These are phyloP conservation scores for Anoplopoma fimbria DNA, from an alignment of 2,113 vertebrate species.

Conservation along the genomic window DNA sequence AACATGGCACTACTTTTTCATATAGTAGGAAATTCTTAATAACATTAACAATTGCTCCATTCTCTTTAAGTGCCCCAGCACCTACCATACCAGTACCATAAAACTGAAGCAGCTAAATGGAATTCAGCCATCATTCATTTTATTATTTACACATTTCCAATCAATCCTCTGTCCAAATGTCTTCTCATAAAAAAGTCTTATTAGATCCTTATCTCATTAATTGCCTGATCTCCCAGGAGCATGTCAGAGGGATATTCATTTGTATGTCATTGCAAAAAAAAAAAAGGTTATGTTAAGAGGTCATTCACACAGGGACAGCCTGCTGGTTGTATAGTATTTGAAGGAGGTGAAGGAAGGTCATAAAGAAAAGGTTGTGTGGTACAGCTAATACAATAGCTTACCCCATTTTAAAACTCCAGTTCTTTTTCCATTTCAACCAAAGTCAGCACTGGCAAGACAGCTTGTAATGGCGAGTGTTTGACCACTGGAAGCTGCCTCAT, in stretches of 20 bases:
- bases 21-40: not conserved
- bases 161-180: not conserved
- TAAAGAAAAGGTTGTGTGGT: not conserved
- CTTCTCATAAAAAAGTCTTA: not conserved
- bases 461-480: not conserved
- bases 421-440: not conserved
- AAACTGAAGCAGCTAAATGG: not conserved
- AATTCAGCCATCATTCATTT: slow-evolving; percentile 7
- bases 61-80: not conserved
- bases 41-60: not conserved
- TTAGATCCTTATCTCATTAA: not conserved
- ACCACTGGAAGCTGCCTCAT: no score
- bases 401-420: not conserved
- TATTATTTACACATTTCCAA: slow-evolving; percentile 1
- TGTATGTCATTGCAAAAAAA: not conserved
- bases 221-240: not conserved
- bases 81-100: not conserved
- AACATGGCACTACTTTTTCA: not conserved
- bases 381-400: not conserved
- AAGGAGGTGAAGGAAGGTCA: not conserved
- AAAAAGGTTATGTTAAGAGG: not conserved
- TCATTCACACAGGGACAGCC: not conserved
- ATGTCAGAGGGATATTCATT: not conserved
- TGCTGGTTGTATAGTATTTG: not conserved
- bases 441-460: not conserved